Conservation (phyloP, 30 jellyfish, hydroid and myxozoan species). For the Turritopsis dohrnii region DNA sequence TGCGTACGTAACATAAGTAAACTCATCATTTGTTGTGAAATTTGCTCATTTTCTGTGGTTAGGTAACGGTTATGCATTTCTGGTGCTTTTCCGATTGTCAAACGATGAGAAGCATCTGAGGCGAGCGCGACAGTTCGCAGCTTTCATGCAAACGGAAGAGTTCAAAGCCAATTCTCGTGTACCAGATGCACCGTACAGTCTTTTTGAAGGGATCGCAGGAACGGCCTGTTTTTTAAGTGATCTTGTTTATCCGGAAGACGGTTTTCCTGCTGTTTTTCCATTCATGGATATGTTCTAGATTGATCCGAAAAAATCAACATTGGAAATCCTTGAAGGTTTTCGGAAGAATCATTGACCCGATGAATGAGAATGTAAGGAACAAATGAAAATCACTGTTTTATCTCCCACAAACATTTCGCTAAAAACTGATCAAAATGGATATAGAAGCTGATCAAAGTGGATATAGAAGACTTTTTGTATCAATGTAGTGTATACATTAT, state of each 20-base stretch:
- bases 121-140: constrained; percentile 96
- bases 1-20: too few relatives aligned
- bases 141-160: constrained; percentile 98
- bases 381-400: too few relatives aligned
- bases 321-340: too few relatives aligned
- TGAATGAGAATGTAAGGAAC: too few relatives aligned
- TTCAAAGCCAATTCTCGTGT: constrained; percentile 95
- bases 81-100: constrained; percentile 79
- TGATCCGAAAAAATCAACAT: background rate
- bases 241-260: constrained; percentile 69
- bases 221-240: constrained; percentile 95
- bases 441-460: too few relatives aligned
- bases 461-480: too few relatives aligned
- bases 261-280: constrained; percentile 68
- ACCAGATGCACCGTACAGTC: constrained; percentile 99
- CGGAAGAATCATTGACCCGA: too few relatives aligned
- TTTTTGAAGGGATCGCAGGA: constrained; percentile 99
- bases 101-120: constrained; percentile 62
- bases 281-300: constrained; percentile 72
- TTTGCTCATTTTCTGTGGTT: background rate
- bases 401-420: too few relatives aligned
- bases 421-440: too few relatives aligned
- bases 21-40: too few relatives aligned
- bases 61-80: constrained; percentile 98
- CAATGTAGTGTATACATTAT: too few relatives aligned